These are phyloP conservation scores for Enteromius argenteus DNA, from an alignment of 2,797 vertebrate species.

Conservation along the genomic window DNA sequence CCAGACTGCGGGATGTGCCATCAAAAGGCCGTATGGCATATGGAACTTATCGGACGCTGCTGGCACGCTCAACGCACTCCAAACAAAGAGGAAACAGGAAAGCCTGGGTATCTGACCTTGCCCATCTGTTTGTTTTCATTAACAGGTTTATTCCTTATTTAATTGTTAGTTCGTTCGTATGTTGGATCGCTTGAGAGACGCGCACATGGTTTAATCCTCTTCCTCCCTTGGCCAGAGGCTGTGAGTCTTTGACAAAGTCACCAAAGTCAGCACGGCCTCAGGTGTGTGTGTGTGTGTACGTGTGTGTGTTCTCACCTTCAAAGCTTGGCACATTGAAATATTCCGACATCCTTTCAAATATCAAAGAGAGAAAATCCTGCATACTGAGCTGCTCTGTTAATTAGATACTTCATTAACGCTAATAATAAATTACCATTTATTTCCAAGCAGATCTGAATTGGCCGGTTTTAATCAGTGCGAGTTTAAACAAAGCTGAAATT, in stretches of 20 bases:
- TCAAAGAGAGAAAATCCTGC: slow-evolving; percentile 43
- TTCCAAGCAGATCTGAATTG: slow-evolving; percentile 7
- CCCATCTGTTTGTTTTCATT: slow-evolving; percentile 49
- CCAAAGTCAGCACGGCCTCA: slow-evolving; percentile 51
- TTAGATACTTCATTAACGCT: slow-evolving; percentile 40
- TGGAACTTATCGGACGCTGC: not conserved
- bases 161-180: slow-evolving; percentile 18
- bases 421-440: slow-evolving; percentile 24
- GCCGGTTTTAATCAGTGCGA: not conserved
- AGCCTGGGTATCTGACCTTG: slow-evolving; percentile 11
- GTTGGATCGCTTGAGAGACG: slow-evolving; percentile 13
- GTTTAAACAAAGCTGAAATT: slow-evolving; percentile 22
- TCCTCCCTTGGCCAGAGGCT: slow-evolving; percentile 31
- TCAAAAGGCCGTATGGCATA: not conserved
- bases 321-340: slow-evolving; percentile 43
- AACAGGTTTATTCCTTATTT: slow-evolving; percentile 41
- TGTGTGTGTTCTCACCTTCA: slow-evolving; percentile 36
- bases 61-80: slow-evolving; percentile 2
- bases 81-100: not conserved
- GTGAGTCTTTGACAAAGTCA: slow-evolving; percentile 57
- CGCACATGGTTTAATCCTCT: slow-evolving; percentile 32
- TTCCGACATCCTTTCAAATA: slow-evolving; percentile 38
- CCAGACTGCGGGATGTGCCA: slow-evolving; percentile 10
- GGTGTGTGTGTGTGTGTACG: slow-evolving; percentile 30
- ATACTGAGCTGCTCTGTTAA: slow-evolving; percentile 33